Conservation (phyloP, 2,888 invertebrate genomes). For the Tenthredo livida region DNA sequence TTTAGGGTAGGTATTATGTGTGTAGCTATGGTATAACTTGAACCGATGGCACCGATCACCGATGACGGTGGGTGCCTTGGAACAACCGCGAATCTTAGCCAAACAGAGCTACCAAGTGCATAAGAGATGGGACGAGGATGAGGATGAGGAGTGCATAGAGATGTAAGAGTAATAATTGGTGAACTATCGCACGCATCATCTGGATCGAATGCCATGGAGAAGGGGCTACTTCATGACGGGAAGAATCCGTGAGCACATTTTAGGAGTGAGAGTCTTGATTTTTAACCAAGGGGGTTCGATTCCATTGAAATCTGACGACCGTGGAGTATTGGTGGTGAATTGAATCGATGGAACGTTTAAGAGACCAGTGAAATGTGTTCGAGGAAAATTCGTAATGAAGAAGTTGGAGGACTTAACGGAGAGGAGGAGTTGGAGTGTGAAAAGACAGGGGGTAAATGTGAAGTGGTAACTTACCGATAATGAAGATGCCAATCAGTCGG, state of each 20-base stretch:
- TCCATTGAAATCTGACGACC: neutral
- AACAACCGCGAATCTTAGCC: neutral
- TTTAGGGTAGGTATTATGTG: neutral
- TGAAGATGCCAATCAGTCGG: constrained; percentile 92
- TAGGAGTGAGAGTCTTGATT: neutral
- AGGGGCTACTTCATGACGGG: no score
- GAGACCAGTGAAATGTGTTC: neutral
- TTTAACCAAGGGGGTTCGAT: neutral
- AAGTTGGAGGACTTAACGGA: neutral
- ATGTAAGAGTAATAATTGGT: neutral
- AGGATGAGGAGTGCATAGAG: no score
- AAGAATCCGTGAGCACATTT: neutral
- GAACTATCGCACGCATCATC: neutral
- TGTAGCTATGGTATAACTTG: neutral
- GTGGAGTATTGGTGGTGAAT: neutral
- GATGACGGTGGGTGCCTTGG: neutral
- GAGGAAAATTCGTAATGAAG: neutral
- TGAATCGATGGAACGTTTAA: neutral
- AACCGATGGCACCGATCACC: neutral
- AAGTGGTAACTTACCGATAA: constrained; percentile 86
- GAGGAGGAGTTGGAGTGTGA: neutral
- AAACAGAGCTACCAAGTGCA: neutral
- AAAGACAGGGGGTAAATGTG: neutral
- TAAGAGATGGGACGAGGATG: neutral
- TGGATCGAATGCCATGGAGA: neutral